These are phyloP conservation scores for Dichetophora obliterata DNA, from an alignment of 2,888 invertebrate genomes.

Conservation along the genomic window DNA sequence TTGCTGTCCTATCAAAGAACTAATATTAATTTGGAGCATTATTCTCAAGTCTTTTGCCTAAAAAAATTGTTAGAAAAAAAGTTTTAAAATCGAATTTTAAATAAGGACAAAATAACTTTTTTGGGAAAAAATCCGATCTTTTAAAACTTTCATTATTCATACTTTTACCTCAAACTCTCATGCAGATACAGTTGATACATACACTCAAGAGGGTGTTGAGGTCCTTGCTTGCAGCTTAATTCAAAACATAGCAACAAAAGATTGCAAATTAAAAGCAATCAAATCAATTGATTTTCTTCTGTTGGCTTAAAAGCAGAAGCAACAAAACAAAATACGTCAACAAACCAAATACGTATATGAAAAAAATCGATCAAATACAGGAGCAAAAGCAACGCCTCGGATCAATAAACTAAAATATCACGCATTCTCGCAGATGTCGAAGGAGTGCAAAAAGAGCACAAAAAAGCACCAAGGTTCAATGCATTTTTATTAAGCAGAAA, in stretches of 20 bases:
- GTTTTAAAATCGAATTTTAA: too few species aligned
- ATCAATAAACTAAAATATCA: conserved; percentile 35
- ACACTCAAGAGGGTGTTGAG: too few species aligned
- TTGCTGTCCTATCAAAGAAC: too few species aligned
- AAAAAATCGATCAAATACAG: not conserved
- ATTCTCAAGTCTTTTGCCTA: too few species aligned
- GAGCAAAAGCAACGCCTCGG: conserved; percentile 28
- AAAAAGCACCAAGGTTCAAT: conserved; percentile 7
- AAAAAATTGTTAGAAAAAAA: too few species aligned
- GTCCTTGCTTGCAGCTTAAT: too few species aligned
- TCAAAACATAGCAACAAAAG: not conserved
- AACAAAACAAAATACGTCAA: not conserved
- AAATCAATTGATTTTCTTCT: conserved; percentile 27
- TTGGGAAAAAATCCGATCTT: too few species aligned
- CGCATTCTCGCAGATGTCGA: conserved; percentile 18
- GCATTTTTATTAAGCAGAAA: conserved; percentile 28
- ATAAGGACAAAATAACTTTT: too few species aligned
- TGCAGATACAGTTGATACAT: too few species aligned
- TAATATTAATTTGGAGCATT: too few species aligned
- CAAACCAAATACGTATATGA: not conserved
- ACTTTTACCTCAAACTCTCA: too few species aligned
- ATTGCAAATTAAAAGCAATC: conserved; percentile 36
- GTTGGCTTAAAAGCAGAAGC: not conserved
- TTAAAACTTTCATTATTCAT: too few species aligned
- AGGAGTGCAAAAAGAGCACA: not conserved